phyloP scores from a whole-genome alignment of 2,888 invertebrate species.

The Himalopsyche anomala region DNA sequence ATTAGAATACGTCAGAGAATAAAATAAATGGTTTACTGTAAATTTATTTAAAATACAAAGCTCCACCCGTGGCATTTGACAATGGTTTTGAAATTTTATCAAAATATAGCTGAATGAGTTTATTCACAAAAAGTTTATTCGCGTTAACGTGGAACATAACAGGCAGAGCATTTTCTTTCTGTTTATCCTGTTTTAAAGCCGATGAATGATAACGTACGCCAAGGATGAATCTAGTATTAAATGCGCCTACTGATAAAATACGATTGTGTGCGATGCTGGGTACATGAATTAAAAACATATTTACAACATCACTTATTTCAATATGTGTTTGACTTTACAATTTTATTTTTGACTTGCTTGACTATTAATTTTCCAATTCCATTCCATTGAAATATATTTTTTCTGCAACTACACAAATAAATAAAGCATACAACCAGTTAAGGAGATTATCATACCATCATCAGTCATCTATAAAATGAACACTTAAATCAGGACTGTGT shows the following conservation, averaged over 20 bases:
- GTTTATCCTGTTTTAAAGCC: constrained; percentile 2
- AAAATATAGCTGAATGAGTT: constrained; percentile 15
- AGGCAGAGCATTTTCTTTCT: constrained; percentile 6
- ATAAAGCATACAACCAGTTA: too few relatives aligned
- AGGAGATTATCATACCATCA: too few relatives aligned
- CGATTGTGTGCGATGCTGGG: too few relatives aligned
- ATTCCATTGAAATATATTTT: too few relatives aligned
- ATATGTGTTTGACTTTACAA: too few relatives aligned
- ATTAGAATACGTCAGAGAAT: constrained; percentile 6
- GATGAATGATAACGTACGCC: constrained; percentile 13
- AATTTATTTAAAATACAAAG: background rate
- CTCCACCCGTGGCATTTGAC: constrained; percentile 30
- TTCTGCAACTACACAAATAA: too few relatives aligned
- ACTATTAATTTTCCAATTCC: too few relatives aligned
- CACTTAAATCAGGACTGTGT: too few relatives aligned
- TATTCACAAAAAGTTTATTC: constrained; percentile 34
- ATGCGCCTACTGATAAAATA: background rate
- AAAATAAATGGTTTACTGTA: constrained; percentile 7
- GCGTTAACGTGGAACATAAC: constrained; percentile 4
- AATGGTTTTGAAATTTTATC: constrained; percentile 20
- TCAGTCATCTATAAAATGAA: too few relatives aligned
- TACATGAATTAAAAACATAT: too few relatives aligned
- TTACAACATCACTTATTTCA: too few relatives aligned
- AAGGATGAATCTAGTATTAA: background rate
- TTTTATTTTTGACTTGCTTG: too few relatives aligned